These are phyloP conservation scores for Semnopithecus entellus DNA, from an alignment of 2,113 vertebrate genomes.

Conservation along the genomic window DNA sequence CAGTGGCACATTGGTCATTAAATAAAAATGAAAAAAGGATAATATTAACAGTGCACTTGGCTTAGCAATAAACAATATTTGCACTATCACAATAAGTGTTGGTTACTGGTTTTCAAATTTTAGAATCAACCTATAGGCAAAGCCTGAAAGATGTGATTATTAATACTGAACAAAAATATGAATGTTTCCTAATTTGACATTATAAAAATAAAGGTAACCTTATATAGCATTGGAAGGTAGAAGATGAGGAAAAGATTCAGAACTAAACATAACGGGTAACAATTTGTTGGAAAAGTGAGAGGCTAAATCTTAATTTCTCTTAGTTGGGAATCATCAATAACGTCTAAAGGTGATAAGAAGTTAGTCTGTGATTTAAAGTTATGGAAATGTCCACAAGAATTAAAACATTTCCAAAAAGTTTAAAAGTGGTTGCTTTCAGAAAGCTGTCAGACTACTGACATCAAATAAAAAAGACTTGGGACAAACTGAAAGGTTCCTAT, in stretches of 20 bases:
- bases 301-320: conserved; percentile 17
- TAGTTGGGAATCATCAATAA: background rate
- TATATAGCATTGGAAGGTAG: background rate
- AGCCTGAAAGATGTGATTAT: background rate
- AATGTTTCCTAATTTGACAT: background rate
- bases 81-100: background rate
- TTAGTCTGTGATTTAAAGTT: background rate
- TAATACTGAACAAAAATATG: background rate
- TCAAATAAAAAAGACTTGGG: background rate
- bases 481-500: background rate
- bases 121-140: background rate
- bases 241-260: background rate
- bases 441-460: background rate
- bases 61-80: background rate
- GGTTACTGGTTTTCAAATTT: conserved; percentile 23
- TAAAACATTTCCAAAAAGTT: background rate
- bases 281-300: background rate
- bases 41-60: background rate
- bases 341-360: background rate
- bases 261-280: background rate
- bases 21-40: background rate
- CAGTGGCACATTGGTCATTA: background rate
- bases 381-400: background rate
- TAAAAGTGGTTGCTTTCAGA: background rate
- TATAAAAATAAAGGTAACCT: background rate